Evolutionary conservation across 2,113 vertebrate genomes (phyloP).

Genomic region (Phylloscopus whistleri): DNA sequence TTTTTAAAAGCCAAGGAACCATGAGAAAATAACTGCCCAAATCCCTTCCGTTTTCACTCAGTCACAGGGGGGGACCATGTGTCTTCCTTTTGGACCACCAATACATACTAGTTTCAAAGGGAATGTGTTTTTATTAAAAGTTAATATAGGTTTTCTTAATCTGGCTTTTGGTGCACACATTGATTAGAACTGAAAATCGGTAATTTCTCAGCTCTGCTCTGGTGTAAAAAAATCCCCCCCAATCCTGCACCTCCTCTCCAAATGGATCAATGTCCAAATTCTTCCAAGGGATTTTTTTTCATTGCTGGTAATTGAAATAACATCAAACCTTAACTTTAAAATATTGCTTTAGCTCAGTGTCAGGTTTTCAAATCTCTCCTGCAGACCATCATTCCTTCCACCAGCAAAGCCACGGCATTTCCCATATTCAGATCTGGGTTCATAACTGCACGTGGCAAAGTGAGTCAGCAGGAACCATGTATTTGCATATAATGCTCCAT

Average conservation of each 20-base stretch:
- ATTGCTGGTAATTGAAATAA: conserved; percentile 24
- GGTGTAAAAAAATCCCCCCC: background rate
- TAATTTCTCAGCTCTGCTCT: background rate
- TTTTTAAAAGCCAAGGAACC: background rate
- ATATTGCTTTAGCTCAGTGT: background rate
- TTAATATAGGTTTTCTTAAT: background rate
- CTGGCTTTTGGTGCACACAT: background rate
- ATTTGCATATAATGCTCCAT: background rate
- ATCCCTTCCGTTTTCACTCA: background rate
- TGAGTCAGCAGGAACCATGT: background rate
- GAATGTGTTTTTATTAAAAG: background rate
- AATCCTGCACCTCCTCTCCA: background rate
- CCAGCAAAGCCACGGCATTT: background rate
- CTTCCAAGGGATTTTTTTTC: background rate
- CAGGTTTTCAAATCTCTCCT: background rate
- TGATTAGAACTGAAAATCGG: background rate
- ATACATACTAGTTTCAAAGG: background rate
- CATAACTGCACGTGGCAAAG: background rate
- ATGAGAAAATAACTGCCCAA: background rate
- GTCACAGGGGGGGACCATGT: background rate
- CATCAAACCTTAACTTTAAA: background rate
- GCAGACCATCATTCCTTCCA: background rate
- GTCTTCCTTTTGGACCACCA: background rate
- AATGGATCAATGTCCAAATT: background rate
- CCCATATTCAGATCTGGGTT: background rate